phyloP scores from a whole-genome alignment of 2,113 vertebrate species.

The Phaethornis superciliosus region DNA sequence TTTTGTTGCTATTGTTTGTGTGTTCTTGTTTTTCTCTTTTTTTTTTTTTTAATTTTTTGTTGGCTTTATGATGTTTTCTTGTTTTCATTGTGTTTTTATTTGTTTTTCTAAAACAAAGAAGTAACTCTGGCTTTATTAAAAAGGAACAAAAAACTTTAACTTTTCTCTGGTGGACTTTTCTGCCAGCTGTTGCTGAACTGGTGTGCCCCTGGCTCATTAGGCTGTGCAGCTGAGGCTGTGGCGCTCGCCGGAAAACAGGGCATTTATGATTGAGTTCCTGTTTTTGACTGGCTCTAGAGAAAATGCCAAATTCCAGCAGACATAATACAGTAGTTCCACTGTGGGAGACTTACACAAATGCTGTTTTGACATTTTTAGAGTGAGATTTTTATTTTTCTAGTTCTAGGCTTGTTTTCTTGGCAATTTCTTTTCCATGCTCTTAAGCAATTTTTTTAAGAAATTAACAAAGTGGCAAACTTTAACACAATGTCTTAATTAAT shows the following conservation, averaged over 20 bases:
- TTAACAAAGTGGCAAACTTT: neutral
- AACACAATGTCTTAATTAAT: neutral
- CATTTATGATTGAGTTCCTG: conserved; percentile 95
- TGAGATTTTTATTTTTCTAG: conserved; percentile 8
- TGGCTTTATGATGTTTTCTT: neutral
- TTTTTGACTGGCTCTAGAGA: conserved; percentile 84
- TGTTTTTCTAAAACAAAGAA: neutral
- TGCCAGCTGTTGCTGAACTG: conserved; percentile 72
- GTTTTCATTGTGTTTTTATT: too few relatives aligned
- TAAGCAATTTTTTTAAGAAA: neutral
- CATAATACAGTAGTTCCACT: conserved; percentile 57
- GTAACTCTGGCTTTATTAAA: conserved; percentile 12
- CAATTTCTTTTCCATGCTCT: neutral
- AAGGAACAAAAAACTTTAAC: conserved; percentile 20
- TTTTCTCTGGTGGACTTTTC: conserved; percentile 12
- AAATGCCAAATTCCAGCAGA: conserved; percentile 66
- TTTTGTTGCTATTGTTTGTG: neutral
- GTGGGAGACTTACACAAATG: conserved; percentile 31
- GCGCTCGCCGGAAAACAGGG: conserved; percentile 82
- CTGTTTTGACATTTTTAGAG: conserved; percentile 27
- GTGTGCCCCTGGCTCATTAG: conserved; percentile 52
- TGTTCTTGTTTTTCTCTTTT: neutral
- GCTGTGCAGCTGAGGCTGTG: conserved; percentile 72
- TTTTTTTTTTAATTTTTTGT: neutral
- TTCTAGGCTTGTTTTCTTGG: neutral